Evolutionary conservation across 2,888 invertebrate species (phyloP).

Genomic region (Ectropis crepuscularia): DNA sequence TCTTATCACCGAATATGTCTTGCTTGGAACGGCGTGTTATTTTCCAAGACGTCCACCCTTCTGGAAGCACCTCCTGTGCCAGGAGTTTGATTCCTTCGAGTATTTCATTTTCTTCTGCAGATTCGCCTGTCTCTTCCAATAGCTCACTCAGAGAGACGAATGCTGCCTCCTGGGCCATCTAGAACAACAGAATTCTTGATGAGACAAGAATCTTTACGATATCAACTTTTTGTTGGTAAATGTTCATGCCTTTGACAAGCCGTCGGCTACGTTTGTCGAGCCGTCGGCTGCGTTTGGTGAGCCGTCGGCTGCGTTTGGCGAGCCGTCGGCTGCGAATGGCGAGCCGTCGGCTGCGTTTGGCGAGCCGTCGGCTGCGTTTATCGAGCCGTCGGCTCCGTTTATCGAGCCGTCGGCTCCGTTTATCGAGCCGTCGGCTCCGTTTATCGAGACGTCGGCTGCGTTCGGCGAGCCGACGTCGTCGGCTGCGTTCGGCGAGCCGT

Average conservation of each 20-base stretch:
- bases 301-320: not conserved
- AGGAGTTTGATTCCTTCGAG: not conserved
- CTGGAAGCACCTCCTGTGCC: constrained; percentile 3
- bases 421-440: not conserved
- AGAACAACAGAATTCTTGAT: not conserved
- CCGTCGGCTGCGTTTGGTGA: no score
- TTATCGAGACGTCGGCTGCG: not conserved
- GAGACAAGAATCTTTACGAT: not conserved
- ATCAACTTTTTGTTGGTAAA: not conserved
- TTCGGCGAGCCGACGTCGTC: no score
- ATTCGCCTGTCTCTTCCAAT: not conserved
- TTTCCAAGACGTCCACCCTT: not conserved
- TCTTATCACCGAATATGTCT: constrained; percentile 1
- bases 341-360: not conserved
- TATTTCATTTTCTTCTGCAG: not conserved
- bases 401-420: not conserved
- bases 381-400: not conserved
- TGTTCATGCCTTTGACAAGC: not conserved
- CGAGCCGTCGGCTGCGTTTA: not conserved
- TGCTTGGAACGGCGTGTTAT: not conserved
- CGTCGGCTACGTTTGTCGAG: not conserved
- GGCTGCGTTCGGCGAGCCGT: no score
- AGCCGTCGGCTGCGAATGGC: not conserved
- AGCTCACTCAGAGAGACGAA: constrained; percentile 1
- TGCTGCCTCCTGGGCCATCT: constrained; percentile 2